phyloP scores from a whole-genome alignment of 2,888 invertebrate genomes.

The Baronia brevicornis region DNA sequence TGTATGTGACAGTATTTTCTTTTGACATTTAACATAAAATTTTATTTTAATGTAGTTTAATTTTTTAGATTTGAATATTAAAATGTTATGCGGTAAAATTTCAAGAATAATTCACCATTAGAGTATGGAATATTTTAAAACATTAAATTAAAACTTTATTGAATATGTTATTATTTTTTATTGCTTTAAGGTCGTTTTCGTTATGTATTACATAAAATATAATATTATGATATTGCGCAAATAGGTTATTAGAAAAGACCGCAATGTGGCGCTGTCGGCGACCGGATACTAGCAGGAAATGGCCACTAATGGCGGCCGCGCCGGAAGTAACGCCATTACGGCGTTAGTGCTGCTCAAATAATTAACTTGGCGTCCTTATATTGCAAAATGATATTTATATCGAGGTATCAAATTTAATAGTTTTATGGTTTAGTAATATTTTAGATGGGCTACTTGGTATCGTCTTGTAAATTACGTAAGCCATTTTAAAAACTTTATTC shows the following conservation, averaged over 20 bases:
- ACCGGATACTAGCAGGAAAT: conserved; percentile 67
- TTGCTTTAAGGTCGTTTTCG: not conserved
- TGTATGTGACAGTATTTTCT: too few species aligned
- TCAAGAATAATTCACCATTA: too few species aligned
- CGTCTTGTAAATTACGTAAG: conserved; percentile 3
- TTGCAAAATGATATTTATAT: conserved; percentile 17
- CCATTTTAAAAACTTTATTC: conserved; percentile 9
- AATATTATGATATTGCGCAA: conserved; percentile 5
- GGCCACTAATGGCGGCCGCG: conserved; percentile 67
- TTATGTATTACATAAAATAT: not conserved
- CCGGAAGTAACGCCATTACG: conserved; percentile 67
- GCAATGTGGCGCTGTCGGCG: conserved; percentile 38
- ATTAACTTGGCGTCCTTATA: conserved; percentile 42
- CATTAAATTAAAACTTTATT: too few species aligned
- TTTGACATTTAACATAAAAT: too few species aligned
- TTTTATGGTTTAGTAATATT: too few species aligned
- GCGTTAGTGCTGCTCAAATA: conserved; percentile 66
- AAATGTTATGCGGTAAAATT: too few species aligned
- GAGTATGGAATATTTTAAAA: too few species aligned
- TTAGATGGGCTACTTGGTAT: too few species aligned
- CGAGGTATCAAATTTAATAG: too few species aligned
- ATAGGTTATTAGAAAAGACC: conserved; percentile 22
- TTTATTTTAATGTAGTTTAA: too few species aligned
- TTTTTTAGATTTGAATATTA: too few species aligned
- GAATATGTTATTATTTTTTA: too few species aligned